phyloP scores from a whole-genome alignment of 2,113 vertebrate species.

The Lanius ludovicianus region DNA sequence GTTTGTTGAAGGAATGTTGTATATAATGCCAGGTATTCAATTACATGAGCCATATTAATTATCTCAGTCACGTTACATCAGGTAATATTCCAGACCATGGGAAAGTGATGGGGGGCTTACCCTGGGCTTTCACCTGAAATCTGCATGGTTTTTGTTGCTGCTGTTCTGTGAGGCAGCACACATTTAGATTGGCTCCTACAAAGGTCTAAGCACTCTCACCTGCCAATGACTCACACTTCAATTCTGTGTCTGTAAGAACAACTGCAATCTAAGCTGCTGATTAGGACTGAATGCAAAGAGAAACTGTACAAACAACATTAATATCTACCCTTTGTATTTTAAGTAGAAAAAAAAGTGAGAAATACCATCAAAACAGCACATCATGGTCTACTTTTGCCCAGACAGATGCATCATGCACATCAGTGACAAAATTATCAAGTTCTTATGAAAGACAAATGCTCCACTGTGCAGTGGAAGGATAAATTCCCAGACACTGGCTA shows the following conservation, averaged over 20 bases:
- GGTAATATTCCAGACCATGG: not conserved
- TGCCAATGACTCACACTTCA: not conserved
- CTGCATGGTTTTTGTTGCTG: not conserved
- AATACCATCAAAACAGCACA: not conserved
- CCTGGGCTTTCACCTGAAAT: not conserved
- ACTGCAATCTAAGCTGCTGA: not conserved
- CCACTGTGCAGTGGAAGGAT: not conserved
- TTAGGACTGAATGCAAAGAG: not conserved
- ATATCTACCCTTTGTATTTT: not conserved
- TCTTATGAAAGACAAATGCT: not conserved
- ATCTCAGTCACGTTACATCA: not conserved
- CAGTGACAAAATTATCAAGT: not conserved
- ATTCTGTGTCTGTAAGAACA: not conserved
- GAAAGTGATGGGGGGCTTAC: not conserved
- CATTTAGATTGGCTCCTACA: not conserved
- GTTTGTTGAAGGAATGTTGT: not conserved
- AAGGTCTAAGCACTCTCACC: not conserved
- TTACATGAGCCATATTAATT: not conserved
- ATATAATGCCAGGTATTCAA: not conserved
- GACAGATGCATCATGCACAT: not conserved
- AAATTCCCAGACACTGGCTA: not conserved
- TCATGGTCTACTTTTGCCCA: not conserved
- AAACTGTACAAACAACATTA: not conserved
- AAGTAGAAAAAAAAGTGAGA: not conserved
- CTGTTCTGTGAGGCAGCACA: not conserved